Evolutionary conservation across 2,113 vertebrate species (phyloP).

Genomic region (Anhinga rufa): DNA sequence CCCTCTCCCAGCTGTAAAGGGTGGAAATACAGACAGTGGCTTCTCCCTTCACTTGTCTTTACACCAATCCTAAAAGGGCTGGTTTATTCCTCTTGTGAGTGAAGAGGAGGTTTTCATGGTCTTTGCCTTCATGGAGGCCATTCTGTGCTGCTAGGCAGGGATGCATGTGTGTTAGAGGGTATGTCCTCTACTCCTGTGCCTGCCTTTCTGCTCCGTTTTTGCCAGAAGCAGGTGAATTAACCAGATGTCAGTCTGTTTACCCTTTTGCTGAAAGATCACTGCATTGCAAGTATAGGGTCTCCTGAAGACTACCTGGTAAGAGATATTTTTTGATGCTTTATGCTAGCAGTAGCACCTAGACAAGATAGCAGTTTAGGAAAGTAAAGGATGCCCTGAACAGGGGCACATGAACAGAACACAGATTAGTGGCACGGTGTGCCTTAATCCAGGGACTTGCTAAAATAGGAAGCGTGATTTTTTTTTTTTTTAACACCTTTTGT

Average conservation of each 20-base stretch:
- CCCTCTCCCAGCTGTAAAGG: background rate
- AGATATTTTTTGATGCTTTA: background rate
- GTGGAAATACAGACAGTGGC: background rate
- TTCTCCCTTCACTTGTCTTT: background rate
- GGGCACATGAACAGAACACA: accelerated
- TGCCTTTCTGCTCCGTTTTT: background rate
- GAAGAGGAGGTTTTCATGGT: background rate
- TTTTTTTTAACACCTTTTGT: background rate
- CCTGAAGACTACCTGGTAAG: background rate
- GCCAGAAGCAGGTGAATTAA: background rate
- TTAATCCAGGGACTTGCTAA: background rate
- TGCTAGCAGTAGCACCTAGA: background rate
- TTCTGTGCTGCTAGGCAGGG: background rate
- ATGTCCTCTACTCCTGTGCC: background rate
- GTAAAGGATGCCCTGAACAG: background rate
- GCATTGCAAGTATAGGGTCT: background rate
- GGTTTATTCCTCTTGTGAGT: background rate
- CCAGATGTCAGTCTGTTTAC: background rate
- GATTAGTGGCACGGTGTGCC: background rate
- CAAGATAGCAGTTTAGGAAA: background rate
- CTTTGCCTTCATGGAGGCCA: background rate
- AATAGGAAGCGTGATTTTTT: background rate
- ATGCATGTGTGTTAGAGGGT: background rate
- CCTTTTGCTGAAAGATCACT: background rate
- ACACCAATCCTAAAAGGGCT: background rate